A percentile compares a stretch with the other conserved stretches of the same genome.
Conservation (phyloP, 2,113 vertebrate genomes). For the Grus americana region DNA sequence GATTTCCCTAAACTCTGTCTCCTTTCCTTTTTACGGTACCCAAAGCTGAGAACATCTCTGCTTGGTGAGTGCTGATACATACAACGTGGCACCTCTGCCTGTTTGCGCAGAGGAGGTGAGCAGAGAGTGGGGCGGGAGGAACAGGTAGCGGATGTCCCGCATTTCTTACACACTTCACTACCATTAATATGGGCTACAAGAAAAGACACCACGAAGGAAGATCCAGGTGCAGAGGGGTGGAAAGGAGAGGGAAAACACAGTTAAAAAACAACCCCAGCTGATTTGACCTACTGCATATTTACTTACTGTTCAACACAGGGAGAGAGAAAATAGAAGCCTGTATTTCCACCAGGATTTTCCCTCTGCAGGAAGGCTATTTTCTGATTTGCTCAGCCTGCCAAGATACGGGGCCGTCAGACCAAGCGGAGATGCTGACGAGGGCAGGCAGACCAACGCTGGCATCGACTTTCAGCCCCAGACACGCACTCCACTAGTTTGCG, state of each 20-base stretch:
- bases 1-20: neutral
- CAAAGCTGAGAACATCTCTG: neutral
- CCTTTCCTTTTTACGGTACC: neutral
- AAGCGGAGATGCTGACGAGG: neutral
- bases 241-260: neutral
- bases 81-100: neutral
- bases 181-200: neutral
- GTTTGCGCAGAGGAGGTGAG: neutral
- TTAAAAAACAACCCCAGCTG: neutral
- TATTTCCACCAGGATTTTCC: neutral
- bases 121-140: neutral
- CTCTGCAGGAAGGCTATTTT: neutral
- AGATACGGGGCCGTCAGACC: neutral
- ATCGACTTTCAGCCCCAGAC: neutral
- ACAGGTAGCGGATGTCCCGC: neutral
- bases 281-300: neutral
- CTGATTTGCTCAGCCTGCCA: neutral
- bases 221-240: neutral
- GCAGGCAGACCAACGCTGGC: neutral
- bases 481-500: rapidly evolving
- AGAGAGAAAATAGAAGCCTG: neutral
- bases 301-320: neutral
- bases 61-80: neutral
- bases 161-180: neutral
- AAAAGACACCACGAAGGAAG: neutral